Evolutionary conservation across 2,888 invertebrate species (phyloP).

Genomic region (Eledona agricola): DNA sequence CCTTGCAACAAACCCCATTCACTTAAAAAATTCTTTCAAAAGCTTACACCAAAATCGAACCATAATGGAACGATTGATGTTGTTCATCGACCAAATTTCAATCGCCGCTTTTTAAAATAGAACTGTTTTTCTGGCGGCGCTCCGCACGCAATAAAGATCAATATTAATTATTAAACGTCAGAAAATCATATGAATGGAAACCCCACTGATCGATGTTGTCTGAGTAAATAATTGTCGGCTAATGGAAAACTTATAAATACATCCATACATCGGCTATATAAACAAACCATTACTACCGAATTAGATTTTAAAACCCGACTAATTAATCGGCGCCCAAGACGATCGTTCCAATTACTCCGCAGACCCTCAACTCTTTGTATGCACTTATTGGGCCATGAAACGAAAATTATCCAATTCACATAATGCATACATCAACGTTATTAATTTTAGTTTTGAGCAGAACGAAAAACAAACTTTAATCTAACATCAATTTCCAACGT

Average conservation of each 20-base stretch:
- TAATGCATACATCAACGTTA: slow-evolving; percentile 38
- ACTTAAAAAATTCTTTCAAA: slow-evolving; percentile 19
- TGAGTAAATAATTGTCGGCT: slow-evolving; percentile 8
- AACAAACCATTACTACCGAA: slow-evolving; percentile 14
- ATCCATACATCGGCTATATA: slow-evolving; percentile 9
- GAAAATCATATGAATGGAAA: slow-evolving; percentile 8
- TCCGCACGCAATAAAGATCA: slow-evolving; percentile 1
- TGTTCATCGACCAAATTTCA: too few species aligned
- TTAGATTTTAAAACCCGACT: slow-evolving; percentile 15
- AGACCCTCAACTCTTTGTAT: slow-evolving; percentile 31
- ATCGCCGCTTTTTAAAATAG: too few species aligned
- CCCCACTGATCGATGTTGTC: slow-evolving; percentile 10
- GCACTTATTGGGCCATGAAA: slow-evolving; percentile 46
- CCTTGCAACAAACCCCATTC: slow-evolving; percentile 14
- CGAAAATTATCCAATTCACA: slow-evolving; percentile 45
- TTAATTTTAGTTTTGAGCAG: slow-evolving; percentile 5
- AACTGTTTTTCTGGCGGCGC: slow-evolving; percentile 1
- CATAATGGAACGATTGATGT: slow-evolving; percentile 25
- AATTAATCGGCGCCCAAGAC: slow-evolving; percentile 9
- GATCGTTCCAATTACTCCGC: slow-evolving; percentile 10
- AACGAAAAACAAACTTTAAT: background rate
- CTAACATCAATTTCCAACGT: slow-evolving; percentile 1
- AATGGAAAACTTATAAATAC: slow-evolving; percentile 15
- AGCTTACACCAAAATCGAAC: slow-evolving; percentile 19
- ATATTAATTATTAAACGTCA: slow-evolving; percentile 10